phyloP scores from a whole-genome alignment of 2,797 vertebrate species.

The Myoxocephalus aenaeus region DNA sequence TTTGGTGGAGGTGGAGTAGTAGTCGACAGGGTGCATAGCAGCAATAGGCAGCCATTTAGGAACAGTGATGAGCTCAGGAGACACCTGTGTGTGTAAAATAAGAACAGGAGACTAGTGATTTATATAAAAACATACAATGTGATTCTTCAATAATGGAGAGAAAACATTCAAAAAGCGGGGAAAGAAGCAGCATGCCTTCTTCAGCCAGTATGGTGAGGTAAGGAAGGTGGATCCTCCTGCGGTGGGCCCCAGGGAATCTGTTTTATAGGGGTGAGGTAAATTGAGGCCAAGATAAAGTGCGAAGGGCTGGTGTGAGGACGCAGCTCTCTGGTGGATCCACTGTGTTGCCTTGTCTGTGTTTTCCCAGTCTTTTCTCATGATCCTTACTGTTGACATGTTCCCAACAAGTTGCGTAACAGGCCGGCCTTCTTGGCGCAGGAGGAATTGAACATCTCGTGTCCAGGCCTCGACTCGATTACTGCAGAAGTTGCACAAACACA shows the following conservation, averaged over 20 bases:
- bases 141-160: background rate
- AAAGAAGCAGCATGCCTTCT: slow-evolving; percentile 81
- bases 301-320: slow-evolving; percentile 85
- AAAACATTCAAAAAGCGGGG: background rate
- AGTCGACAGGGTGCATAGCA: slow-evolving; percentile 93
- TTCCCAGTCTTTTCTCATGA: slow-evolving; percentile 91
- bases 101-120: background rate
- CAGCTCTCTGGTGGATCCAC: slow-evolving; percentile 88
- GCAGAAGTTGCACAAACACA: slow-evolving; percentile 17
- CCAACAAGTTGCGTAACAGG: slow-evolving; percentile 88
- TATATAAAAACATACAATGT: background rate
- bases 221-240: slow-evolving; percentile 95
- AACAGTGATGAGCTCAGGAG: slow-evolving; percentile 85
- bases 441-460: slow-evolving; percentile 92
- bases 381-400: slow-evolving; percentile 82
- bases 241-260: slow-evolving; percentile 89
- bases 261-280: slow-evolving; percentile 94
- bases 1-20: slow-evolving; percentile 95
- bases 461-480: slow-evolving; percentile 98
- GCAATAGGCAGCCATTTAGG: slow-evolving; percentile 91
- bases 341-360: slow-evolving; percentile 85
- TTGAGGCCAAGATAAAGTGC: slow-evolving; percentile 95
- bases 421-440: slow-evolving; percentile 93
- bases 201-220: slow-evolving; percentile 94
- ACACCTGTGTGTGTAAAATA: slow-evolving; percentile 81